phyloP scores from a whole-genome alignment of 92 coral and sea anemone genomes.

The Isaurus tuberculatus region DNA sequence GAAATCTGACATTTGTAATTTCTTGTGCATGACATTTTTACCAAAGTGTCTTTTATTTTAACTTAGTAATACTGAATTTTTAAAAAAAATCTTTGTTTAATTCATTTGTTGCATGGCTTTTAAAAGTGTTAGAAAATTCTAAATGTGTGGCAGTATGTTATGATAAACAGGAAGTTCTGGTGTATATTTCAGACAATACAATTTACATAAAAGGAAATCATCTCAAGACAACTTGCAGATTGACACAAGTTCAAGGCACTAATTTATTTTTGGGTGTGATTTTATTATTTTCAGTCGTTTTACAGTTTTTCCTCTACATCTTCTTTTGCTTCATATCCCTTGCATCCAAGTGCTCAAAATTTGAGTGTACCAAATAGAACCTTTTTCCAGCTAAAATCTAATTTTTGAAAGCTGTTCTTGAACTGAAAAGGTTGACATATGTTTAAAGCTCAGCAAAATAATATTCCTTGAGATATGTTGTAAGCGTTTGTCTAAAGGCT shows the following conservation, averaged over 20 bases:
- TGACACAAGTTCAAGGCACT: neutral
- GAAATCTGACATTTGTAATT: too few relatives aligned
- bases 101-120: neutral
- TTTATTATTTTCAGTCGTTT: constrained; percentile 7
- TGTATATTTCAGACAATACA: constrained; percentile 28
- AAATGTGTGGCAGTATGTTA: neutral
- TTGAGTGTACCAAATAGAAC: too few relatives aligned
- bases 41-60: too few relatives aligned
- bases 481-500: constrained; percentile 20
- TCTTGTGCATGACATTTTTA: too few relatives aligned
- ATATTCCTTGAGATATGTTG: neutral
- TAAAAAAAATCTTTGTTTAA: neutral
- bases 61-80: neutral
- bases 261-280: constrained; percentile 47
- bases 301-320: neutral
- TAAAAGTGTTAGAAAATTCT: constrained; percentile 5
- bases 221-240: constrained; percentile 23
- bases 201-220: constrained; percentile 37
- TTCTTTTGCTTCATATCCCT: neutral
- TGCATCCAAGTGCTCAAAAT: neutral
- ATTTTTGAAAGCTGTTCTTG: neutral
- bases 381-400: neutral
- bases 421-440: neutral
- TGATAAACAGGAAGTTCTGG: constrained; percentile 16
- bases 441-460: constrained; percentile 1